A percentile compares a stretch with the other conserved stretches of the same genome.
Evolutionary conservation across 2,888 invertebrate species (phyloP).

Genomic region (Galeopsomyia nigrocyanea): DNA sequence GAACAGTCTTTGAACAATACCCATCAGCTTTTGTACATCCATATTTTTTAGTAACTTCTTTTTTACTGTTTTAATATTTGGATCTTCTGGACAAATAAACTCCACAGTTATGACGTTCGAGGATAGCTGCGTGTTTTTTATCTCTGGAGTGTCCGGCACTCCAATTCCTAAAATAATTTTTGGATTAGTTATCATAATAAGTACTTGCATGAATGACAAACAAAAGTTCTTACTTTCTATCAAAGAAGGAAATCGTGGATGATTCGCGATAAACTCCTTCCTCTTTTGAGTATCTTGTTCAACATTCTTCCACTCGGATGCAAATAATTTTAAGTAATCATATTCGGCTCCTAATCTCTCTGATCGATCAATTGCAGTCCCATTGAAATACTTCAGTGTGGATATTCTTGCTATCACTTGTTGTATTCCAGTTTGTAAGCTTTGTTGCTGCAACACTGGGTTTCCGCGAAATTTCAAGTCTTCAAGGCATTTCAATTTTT

Average conservation of each 20-base stretch:
- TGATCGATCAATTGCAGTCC: constrained; percentile 76
- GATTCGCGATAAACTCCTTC: constrained; percentile 75
- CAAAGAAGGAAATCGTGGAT: constrained; percentile 83
- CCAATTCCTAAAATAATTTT: constrained; percentile 79
- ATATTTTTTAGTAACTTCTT: constrained; percentile 85
- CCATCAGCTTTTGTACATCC: constrained; percentile 86
- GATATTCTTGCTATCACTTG: constrained; percentile 86
- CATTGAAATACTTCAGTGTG: constrained; percentile 80
- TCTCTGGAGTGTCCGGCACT: constrained; percentile 82
- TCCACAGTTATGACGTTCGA: constrained; percentile 72
- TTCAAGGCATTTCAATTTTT: constrained; percentile 79
- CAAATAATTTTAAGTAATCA: constrained; percentile 89
- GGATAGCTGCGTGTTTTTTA: constrained; percentile 74
- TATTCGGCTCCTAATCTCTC: constrained; percentile 90
- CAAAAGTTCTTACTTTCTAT: constrained; percentile 76
- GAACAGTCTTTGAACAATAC: constrained; percentile 84
- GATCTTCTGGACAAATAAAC: constrained; percentile 72
- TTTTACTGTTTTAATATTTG: constrained; percentile 69
- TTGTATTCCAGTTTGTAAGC: constrained; percentile 82
- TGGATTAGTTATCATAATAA: constrained; percentile 15
- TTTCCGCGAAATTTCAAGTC: constrained; percentile 80
- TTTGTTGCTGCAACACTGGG: constrained; percentile 76
- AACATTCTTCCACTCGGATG: constrained; percentile 78
- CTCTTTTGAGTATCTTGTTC: constrained; percentile 70
- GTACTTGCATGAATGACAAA: not conserved